Evolutionary conservation across 1,140 invertebrate species (phyloP).

Genomic region (Brachionus koreanus): DNA sequence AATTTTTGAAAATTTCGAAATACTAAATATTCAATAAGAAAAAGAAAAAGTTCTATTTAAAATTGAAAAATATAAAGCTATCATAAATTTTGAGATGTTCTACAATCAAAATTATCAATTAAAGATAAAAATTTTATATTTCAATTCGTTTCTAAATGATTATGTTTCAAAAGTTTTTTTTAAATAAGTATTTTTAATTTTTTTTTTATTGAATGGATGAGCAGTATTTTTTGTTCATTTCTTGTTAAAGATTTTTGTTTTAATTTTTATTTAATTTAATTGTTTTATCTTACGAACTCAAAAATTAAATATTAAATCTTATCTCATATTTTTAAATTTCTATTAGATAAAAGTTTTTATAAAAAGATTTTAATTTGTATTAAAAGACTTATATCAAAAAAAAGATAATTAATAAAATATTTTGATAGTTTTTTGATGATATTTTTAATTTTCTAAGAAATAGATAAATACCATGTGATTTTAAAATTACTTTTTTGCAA

Average conservation of each 20-base stretch:
- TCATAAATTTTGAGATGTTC: too few species aligned
- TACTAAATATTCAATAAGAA: too few species aligned
- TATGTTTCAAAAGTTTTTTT: too few species aligned
- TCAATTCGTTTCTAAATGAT: too few species aligned
- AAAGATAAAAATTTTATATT: too few species aligned
- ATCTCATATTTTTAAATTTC: not conserved
- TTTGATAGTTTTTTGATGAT: not conserved
- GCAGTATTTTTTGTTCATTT: too few species aligned
- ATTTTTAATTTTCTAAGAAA: not conserved
- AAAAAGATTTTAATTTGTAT: not conserved
- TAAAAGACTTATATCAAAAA: not conserved
- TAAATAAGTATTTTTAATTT: not conserved
- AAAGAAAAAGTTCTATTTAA: too few species aligned
- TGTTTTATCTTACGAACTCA: not conserved
- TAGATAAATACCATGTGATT: constrained; percentile 1
- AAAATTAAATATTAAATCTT: not conserved
- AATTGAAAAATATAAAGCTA: too few species aligned
- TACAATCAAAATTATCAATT: too few species aligned
- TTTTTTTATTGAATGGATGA: not conserved
- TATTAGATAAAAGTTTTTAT: not conserved
- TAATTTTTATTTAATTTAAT: not conserved
- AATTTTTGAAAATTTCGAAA: too few species aligned
- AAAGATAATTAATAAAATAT: constrained; percentile 1
- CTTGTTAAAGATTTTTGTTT: not conserved
- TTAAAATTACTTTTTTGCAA: not conserved